Base-by-base conservation (phyloP, 2,797 vertebrate species). In the Xenentodon cancila region DNA sequence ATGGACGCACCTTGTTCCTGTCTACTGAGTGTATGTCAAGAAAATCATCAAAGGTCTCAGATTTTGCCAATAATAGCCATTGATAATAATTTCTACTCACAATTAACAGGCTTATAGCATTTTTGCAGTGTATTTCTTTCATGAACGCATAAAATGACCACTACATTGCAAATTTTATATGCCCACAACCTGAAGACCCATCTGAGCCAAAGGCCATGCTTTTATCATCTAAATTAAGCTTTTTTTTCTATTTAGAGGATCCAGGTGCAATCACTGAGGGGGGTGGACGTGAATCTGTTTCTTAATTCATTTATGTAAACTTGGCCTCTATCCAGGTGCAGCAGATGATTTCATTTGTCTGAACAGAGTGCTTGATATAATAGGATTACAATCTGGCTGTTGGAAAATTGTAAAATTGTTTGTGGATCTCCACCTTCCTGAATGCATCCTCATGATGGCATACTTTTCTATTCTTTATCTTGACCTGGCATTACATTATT, bases 341-440 rank as follows among this genome's bases (percentile, higher is more conserved):
- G 83, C 82, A 88, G 81, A 92, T 90, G 82, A 91, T 91, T 92
- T 85, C 75, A 89, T 92, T 93, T 90, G 88, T 92, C 82, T 82
- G 84, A 82, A 77, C 81, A 68, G 71, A 88, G 84, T 82, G 87
- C 60, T 84, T 86, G 80, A 89, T 89, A 70, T 88, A 92, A 91
- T 74, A 70, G 83, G 74, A 88, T 92, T 91, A 91, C 84, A 92
- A 85, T 84, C 88, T 85, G 84, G 53, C 85, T 80, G 85, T 85
- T 85, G 78, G 80, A 80, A 81, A 80, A 78, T 80, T 57, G 78
- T 90, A 25, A 25, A 25, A 25, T 25, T 25, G 25, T 3, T 79
- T 86, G 75, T 68, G 81, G 80, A 83, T 70, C 68, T 83, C 64
- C 73, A 73, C 75, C 25, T 68, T 70, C 82, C 67, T 72, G 62